Conservation (phyloP, 2,797 vertebrate genomes). For the Podarcis siculus region DNA sequence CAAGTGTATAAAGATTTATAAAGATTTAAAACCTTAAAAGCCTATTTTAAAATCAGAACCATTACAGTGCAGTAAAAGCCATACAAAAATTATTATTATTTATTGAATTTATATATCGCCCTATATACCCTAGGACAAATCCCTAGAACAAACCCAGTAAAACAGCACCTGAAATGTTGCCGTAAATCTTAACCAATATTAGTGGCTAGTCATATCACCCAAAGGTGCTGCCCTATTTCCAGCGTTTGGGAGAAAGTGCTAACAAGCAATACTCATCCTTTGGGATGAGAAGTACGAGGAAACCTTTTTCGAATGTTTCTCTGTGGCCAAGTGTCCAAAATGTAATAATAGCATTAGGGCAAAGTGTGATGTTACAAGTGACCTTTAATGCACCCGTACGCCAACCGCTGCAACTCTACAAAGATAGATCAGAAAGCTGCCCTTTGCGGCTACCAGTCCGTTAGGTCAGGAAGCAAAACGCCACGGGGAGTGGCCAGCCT, state of each 20-base stretch:
- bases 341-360: slow-evolving; percentile 38
- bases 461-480: neutral
- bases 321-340: slow-evolving; percentile 2
- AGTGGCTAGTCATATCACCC: neutral
- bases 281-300: neutral
- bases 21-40: too few species aligned
- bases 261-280: neutral
- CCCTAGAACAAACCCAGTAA: too few species aligned
- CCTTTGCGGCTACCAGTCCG: neutral
- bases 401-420: neutral
- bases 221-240: neutral
- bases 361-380: slow-evolving; percentile 35
- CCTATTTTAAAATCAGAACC: neutral
- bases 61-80: too few species aligned
- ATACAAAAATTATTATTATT: too few species aligned
- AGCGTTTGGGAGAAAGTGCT: neutral
- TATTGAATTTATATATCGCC: too few species aligned
- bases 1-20: too few species aligned
- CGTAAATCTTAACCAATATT: neutral
- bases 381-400: slow-evolving; percentile 23
- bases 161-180: too few species aligned
- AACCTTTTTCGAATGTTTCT: neutral
- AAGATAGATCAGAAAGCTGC: slow-evolving; percentile 25
- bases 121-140: too few species aligned
- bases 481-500: neutral